phyloP scores from a whole-genome alignment of 2,113 vertebrate species.

The Morone saxatilis region DNA sequence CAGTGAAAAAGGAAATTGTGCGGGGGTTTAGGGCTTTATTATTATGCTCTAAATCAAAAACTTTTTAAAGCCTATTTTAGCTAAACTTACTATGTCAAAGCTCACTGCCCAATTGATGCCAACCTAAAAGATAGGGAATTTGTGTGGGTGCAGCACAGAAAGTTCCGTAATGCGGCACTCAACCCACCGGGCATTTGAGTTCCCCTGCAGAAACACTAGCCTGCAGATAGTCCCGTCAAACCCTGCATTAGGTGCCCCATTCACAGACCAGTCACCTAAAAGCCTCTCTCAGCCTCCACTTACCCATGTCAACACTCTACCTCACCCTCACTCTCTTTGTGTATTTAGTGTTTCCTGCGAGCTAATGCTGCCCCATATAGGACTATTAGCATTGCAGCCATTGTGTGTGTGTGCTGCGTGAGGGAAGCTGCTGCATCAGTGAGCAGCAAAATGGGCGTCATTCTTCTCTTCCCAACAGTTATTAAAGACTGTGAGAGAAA shows the following conservation, averaged over 20 bases:
- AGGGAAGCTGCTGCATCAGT: slow-evolving; percentile 49
- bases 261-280: slow-evolving; percentile 38
- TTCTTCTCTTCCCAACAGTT: slow-evolving; percentile 23
- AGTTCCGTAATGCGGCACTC: not conserved
- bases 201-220: slow-evolving; percentile 5
- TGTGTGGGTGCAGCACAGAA: slow-evolving; percentile 14
- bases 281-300: slow-evolving; percentile 54
- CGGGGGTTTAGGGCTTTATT: not conserved
- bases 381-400: slow-evolving; percentile 14
- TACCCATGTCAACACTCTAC: slow-evolving; percentile 38
- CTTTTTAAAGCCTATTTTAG: not conserved
- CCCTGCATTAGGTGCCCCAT: slow-evolving; percentile 38
- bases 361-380: slow-evolving; percentile 44
- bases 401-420: slow-evolving; percentile 21
- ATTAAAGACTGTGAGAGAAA: slow-evolving; percentile 15
- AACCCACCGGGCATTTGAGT: slow-evolving; percentile 12
- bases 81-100: slow-evolving; percentile 4
- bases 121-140: slow-evolving; percentile 1
- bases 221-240: slow-evolving; percentile 34
- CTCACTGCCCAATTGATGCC: not conserved
- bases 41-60: not conserved
- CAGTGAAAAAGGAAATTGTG: not conserved
- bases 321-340: slow-evolving; percentile 36
- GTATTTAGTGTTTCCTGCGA: slow-evolving; percentile 35
- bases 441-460: slow-evolving; percentile 33